Conservation (phyloP, 2,797 vertebrate species). For the Amazona ochrocephala region DNA sequence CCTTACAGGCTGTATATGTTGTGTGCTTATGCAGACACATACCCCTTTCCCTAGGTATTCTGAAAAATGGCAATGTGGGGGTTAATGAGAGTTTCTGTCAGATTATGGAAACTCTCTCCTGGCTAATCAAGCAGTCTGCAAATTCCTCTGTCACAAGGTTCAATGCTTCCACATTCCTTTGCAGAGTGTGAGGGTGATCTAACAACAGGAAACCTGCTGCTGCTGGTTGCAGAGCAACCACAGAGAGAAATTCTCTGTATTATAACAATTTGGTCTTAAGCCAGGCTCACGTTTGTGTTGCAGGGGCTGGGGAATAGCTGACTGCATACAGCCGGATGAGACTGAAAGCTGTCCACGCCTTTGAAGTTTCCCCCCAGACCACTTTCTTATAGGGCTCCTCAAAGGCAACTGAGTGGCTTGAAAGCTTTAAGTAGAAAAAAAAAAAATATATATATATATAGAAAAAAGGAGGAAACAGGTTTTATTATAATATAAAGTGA, state of each 20-base stretch:
- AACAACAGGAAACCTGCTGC: conserved; percentile 4
- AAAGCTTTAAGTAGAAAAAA: neutral
- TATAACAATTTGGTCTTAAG: neutral
- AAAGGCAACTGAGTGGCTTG: neutral
- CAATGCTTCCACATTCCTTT: conserved; percentile 42
- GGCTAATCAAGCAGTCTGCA: neutral
- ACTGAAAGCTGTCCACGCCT: neutral
- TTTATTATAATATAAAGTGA: neutral
- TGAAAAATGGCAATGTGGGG: neutral
- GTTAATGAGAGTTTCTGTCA: neutral
- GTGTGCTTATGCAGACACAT: neutral
- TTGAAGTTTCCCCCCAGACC: neutral
- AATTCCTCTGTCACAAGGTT: conserved; percentile 42
- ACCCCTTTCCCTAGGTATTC: neutral
- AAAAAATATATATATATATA: neutral
- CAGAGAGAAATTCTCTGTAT: neutral
- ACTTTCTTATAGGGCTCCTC: neutral
- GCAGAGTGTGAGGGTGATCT: conserved; percentile 8
- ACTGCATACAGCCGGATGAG: neutral
- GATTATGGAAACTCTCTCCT: conserved; percentile 15
- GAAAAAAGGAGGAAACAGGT: neutral
- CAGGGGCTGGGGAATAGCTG: neutral
- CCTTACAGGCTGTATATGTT: neutral
- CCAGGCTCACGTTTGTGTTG: neutral
- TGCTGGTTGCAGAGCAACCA: conserved; percentile 42